Evolutionary conservation across 2,113 vertebrate genomes (phyloP).

Genomic region (Podiceps cristatus): DNA sequence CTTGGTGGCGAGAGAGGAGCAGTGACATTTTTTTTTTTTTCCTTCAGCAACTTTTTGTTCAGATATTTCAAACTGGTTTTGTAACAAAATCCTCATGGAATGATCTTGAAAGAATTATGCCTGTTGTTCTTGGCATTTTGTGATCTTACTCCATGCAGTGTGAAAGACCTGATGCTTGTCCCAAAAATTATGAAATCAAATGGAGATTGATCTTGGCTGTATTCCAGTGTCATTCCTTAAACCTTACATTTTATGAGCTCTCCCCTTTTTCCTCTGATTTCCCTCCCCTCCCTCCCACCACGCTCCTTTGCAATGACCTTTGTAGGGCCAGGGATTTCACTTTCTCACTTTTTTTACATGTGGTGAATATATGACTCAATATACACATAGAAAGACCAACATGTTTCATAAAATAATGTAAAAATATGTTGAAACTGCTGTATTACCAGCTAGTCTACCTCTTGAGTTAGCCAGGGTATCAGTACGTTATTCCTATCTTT

Average conservation of each 20-base stretch:
- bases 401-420: neutral
- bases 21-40: slow-evolving; percentile 60
- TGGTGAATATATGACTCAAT: neutral
- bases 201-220: slow-evolving; percentile 76
- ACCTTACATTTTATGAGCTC: slow-evolving; percentile 50
- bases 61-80: slow-evolving; percentile 70
- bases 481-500: neutral
- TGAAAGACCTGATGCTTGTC: slow-evolving; percentile 76
- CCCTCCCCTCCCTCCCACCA: neutral
- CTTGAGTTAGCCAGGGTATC: neutral
- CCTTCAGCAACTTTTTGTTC: slow-evolving; percentile 48
- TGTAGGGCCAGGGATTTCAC: neutral
- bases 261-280: neutral
- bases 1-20: slow-evolving; percentile 24
- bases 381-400: neutral
- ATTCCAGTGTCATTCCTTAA: slow-evolving; percentile 71
- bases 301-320: neutral
- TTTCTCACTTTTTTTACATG: neutral
- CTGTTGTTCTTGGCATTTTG: slow-evolving; percentile 79
- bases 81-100: slow-evolving; percentile 67
- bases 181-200: slow-evolving; percentile 72
- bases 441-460: neutral
- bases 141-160: slow-evolving; percentile 62
- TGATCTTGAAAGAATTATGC: slow-evolving; percentile 71
- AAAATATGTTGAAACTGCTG: neutral